phyloP scores from a whole-genome alignment of 2,797 vertebrate species.

The Paguma larvata region DNA sequence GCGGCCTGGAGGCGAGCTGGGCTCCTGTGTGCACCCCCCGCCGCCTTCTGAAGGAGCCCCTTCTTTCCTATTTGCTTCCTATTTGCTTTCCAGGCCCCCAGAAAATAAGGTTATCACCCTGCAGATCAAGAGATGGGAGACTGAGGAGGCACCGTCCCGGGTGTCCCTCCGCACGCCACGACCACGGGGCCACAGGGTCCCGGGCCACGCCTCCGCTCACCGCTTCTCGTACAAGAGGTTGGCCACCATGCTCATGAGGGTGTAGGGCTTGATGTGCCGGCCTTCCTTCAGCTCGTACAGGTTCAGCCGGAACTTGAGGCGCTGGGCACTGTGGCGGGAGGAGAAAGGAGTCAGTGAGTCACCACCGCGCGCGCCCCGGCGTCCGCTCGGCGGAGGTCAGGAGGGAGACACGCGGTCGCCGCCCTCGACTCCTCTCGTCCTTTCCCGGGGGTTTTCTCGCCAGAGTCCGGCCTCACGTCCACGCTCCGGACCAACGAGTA shows the following conservation, averaged over 20 bases:
- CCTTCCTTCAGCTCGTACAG: constrained; percentile 99
- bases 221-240: constrained; percentile 97
- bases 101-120: background rate
- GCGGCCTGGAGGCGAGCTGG: background rate
- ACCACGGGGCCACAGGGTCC: background rate
- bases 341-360: background rate
- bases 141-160: background rate
- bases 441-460: background rate
- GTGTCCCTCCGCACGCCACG: no score
- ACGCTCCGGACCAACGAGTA: background rate
- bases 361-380: background rate
- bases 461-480: background rate
- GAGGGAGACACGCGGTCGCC: background rate
- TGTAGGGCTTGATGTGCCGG: constrained; percentile 98
- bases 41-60: background rate
- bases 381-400: background rate
- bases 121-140: background rate
- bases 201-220: constrained; percentile 85
- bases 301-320: constrained; percentile 97
- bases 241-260: constrained; percentile 99
- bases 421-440: background rate
- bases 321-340: constrained; percentile 91
- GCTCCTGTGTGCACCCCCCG: background rate
- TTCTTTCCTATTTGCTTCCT: background rate
- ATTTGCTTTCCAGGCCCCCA: background rate